A percentile compares a stretch with the other conserved stretches of the same genome.
phyloP scores from a whole-genome alignment of 2,113 vertebrate genomes.

The Chaetodon auriga region DNA sequence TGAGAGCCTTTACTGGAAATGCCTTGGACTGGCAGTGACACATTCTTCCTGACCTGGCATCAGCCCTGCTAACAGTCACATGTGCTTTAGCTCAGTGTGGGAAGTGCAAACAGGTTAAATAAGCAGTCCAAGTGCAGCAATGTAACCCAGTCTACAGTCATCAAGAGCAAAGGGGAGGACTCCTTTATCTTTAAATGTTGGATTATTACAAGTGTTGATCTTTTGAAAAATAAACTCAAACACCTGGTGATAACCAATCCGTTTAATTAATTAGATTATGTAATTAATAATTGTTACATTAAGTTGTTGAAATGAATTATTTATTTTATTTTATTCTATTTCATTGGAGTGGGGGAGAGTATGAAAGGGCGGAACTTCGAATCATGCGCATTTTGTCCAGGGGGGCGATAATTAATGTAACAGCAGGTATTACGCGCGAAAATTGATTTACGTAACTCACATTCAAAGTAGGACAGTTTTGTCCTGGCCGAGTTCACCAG shows the following conservation, averaged over 20 bases:
- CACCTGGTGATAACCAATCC: too few relatives aligned
- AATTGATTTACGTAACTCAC: neutral
- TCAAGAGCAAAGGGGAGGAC: neutral
- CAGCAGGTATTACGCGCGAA: too few relatives aligned
- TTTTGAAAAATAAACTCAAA: neutral
- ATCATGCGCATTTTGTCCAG: neutral
- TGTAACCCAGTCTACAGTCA: conserved; percentile 12
- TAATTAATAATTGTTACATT: too few relatives aligned
- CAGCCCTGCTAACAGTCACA: conserved; percentile 25
- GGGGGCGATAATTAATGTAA: neutral
- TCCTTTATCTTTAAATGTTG: neutral
- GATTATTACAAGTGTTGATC: neutral
- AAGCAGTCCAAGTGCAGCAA: neutral
- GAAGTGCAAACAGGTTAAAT: conserved; percentile 37
- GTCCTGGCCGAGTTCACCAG: neutral
- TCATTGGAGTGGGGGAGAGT: neutral
- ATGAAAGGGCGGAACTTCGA: neutral
- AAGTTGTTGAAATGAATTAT: too few relatives aligned
- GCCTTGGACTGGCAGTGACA: conserved; percentile 28
- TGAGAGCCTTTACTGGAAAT: conserved; percentile 24
- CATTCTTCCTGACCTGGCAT: conserved; percentile 45
- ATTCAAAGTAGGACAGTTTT: neutral
- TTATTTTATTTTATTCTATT: too few relatives aligned
- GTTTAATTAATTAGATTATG: too few relatives aligned
- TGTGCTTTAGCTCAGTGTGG: conserved; percentile 42